phyloP scores from a whole-genome alignment of 2,797 vertebrate species.

The Sternarchorhynchus goeldii region DNA sequence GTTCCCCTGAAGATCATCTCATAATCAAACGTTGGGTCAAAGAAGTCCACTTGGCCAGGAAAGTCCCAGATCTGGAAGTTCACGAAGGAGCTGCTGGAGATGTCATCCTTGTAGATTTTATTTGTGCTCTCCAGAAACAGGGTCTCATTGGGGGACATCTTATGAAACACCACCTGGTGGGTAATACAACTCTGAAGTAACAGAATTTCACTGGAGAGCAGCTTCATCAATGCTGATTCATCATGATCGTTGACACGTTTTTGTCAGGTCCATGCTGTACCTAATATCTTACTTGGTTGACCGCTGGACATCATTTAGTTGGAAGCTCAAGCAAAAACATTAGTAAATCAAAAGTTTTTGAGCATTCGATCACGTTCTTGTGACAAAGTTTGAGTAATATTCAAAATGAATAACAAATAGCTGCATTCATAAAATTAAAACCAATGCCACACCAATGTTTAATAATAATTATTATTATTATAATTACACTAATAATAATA shows the following conservation, averaged over 20 bases:
- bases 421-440: too few species aligned
- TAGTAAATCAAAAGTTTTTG: too few species aligned
- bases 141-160: slow-evolving; percentile 99
- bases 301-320: not conserved
- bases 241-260: too few species aligned
- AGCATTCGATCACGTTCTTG: too few species aligned
- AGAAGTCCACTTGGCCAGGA: slow-evolving; percentile 98
- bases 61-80: slow-evolving; percentile 99
- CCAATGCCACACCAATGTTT: too few species aligned
- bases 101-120: slow-evolving; percentile 99
- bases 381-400: too few species aligned
- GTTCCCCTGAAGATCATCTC: slow-evolving; percentile 99
- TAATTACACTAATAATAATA: too few species aligned
- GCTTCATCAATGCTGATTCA: not conserved
- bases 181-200: not conserved
- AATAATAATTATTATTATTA: too few species aligned
- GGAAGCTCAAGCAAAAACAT: too few species aligned
- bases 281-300: not conserved
- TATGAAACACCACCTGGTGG: slow-evolving; percentile 97
- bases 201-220: not conserved
- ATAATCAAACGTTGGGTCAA: slow-evolving; percentile 98
- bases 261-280: not conserved
- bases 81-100: slow-evolving; percentile 99
- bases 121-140: slow-evolving; percentile 99
- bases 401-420: too few species aligned